Evolutionary conservation across 2,797 vertebrate species (phyloP), one percentile per base, ranked within the genome.

Genomic region (Distichodus sexfasciatus): DNA sequence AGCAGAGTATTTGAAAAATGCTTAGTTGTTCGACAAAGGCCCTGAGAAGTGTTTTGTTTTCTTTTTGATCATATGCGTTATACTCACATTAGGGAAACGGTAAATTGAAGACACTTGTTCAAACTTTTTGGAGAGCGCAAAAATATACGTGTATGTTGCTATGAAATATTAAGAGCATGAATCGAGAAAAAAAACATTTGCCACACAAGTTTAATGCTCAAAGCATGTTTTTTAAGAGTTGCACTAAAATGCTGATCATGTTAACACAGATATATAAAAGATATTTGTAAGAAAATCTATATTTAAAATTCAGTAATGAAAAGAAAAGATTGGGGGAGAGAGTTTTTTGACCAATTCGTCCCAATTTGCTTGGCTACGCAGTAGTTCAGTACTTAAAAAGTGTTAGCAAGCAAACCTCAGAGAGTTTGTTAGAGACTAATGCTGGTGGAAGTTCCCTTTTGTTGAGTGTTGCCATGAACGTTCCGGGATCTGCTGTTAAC

Each of bases 141-240:
- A 69, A 71, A 50, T 44, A 72, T 69, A 77, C 70, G 75, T 62
- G 38, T 71, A 75, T 60, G 47, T 80, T 77, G 36, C 66, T 72
- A 44, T 71, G 69, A 75, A 68, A 73, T 77, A 72, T 75, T 77
- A 68, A 68, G 66, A 80, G 82, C 80, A 82, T 84, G 82, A 66
- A 41, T 74, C 65, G 76, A 74, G 53, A 68, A 53, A 26, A 17
- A 29, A 33, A 62, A 53, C 60, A 43, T 72, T 81, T 71, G 44
- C 66, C 76, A 72, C 75, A 79, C 59, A 69, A 66, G 50, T 72
- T 58, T 63, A 58, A 70, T 74, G 84, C 80, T 75, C 75, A 51
- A 73, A 86, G 82, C 84, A 87, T 84, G 86, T 80, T n/a, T n/a
- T n/a, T n/a, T 65, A 62, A 76, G 68, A 85, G 82, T 86, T 88